A percentile compares a stretch with the other conserved stretches of the same genome.
phyloP scores from a whole-genome alignment of 2,113 vertebrate genomes.

The Archilochus colubris region DNA sequence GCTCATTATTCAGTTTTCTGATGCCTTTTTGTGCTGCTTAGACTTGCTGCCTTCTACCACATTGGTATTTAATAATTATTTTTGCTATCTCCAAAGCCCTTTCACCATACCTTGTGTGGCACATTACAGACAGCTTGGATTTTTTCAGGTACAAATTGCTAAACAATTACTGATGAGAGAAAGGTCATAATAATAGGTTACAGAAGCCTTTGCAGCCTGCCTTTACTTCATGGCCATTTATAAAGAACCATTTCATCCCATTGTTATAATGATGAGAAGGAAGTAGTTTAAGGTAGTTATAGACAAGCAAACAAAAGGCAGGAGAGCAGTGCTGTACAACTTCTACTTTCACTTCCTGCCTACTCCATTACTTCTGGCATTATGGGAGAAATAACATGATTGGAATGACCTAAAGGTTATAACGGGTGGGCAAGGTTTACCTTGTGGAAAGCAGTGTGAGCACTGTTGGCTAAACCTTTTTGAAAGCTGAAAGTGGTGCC shows the following conservation, averaged over 20 bases:
- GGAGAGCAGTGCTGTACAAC: constrained; percentile 74
- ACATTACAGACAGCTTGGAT: constrained; percentile 70
- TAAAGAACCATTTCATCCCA: constrained; percentile 79
- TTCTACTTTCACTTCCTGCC: constrained; percentile 83
- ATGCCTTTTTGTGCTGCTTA: constrained; percentile 46
- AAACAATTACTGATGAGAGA: constrained; percentile 82
- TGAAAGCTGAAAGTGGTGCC: constrained; percentile 75
- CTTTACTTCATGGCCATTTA: constrained; percentile 79
- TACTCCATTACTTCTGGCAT: constrained; percentile 78
- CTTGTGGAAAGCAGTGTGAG: constrained; percentile 68
- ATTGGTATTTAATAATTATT: constrained; percentile 68
- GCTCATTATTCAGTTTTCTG: constrained; percentile 47
- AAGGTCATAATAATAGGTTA: constrained; percentile 84
- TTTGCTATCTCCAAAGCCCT: constrained; percentile 54
- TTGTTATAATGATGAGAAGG: constrained; percentile 82
- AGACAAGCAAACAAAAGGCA: constrained; percentile 82
- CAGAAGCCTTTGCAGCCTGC: constrained; percentile 72
- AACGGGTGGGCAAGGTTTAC: constrained; percentile 72
- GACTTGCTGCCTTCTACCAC: constrained; percentile 40
- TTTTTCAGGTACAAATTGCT: constrained; percentile 82
- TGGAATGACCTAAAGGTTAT: constrained; percentile 81
- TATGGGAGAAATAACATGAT: constrained; percentile 80
- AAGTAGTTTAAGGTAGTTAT: constrained; percentile 83
- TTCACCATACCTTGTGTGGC: constrained; percentile 67
- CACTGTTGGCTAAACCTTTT: constrained; percentile 76